Base-by-base conservation (phyloP, 2,888 invertebrate genomes). In the Aleiodes alternator region DNA sequence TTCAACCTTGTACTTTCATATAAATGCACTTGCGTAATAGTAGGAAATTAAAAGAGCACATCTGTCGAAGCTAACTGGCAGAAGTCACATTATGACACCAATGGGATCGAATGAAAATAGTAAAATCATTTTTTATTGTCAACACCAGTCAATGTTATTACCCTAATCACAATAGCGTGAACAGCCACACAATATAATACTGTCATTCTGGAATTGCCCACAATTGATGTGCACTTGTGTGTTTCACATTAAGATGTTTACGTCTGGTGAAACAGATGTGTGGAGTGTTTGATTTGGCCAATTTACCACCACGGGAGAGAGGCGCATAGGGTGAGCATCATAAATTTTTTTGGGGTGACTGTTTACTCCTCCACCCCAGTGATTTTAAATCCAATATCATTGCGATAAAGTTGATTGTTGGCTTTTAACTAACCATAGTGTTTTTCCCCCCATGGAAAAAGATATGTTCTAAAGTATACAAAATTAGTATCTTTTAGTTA, bases 231-330 rank as follows among this genome's bases (percentile, higher is more conserved):
- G 71, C 74, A 73, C 69, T 72, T 61, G 59, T 38, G 48, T 16
- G 48, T 61, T 43, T 38, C 16, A 16, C 64, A 64, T 64, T 43
- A 64, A 64, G 64, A 64, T 64, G 73, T 71, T 43, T 69, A 56
- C 69, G 50, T 70, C 51, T 61, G 34, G 59, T 76, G 71, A 71
- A 80, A 78, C 84, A 84, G 84, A 84, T 84, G 84, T 80, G 69
- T 77, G 61, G 53, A 73, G 78, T 79, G 76, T 83, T 82, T 79
- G 83, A 84, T 82, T 81, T 80, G 81, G 81, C 82, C 84, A 84
- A 84, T 84, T 84, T 82, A 78, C 75, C 80, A 43, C 83, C 70
- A 75, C 82, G 82, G 83, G 83, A 76, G 82, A 82, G 83, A 76
- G 81, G 84, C 79, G 76, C 77, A 5, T n/a, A 23, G 64, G 64